Conservation (phyloP, 1,140 invertebrate genomes). For the Drosophila sp. region DNA sequence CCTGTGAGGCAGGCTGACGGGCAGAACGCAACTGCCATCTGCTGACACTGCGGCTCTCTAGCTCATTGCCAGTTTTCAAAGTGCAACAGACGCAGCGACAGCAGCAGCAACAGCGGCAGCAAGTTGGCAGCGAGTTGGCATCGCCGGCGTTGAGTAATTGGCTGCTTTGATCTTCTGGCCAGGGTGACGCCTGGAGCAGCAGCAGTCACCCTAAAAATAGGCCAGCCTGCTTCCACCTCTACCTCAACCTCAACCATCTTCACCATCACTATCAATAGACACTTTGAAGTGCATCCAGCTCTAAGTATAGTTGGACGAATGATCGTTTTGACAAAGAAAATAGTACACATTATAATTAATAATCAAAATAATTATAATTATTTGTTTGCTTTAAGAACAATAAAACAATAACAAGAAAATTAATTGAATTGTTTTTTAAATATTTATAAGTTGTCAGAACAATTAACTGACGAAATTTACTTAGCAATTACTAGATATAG, state of each 20-base stretch:
- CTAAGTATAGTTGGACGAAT: neutral
- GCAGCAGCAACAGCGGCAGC: too few species aligned
- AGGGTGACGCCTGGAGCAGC: slow-evolving; percentile 38
- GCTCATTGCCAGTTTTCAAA: slow-evolving; percentile 79
- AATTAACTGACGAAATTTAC: too few species aligned
- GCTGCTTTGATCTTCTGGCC: slow-evolving; percentile 72
- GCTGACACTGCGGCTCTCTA: slow-evolving; percentile 66
- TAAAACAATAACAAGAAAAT: too few species aligned
- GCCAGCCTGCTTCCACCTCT: too few species aligned
- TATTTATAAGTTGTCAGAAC: too few species aligned
- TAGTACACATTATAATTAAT: too few species aligned
- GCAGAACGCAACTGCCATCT: neutral
- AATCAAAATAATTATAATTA: too few species aligned
- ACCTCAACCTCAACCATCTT: too few species aligned
- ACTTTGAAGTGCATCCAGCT: slow-evolving; percentile 53
- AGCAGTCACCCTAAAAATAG: slow-evolving; percentile 61
- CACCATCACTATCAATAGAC: slow-evolving; percentile 20
- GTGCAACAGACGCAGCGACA: slow-evolving; percentile 32
- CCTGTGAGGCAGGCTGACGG: slow-evolving; percentile 16
- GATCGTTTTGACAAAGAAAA: too few species aligned
- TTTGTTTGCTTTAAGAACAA: too few species aligned
- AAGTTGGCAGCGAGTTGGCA: slow-evolving; percentile 25
- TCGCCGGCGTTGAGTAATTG: slow-evolving; percentile 76
- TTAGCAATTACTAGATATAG: neutral
- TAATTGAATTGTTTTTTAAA: too few species aligned